phyloP scores from a whole-genome alignment of 1,140 invertebrate genomes.

The Lithobius niger region DNA sequence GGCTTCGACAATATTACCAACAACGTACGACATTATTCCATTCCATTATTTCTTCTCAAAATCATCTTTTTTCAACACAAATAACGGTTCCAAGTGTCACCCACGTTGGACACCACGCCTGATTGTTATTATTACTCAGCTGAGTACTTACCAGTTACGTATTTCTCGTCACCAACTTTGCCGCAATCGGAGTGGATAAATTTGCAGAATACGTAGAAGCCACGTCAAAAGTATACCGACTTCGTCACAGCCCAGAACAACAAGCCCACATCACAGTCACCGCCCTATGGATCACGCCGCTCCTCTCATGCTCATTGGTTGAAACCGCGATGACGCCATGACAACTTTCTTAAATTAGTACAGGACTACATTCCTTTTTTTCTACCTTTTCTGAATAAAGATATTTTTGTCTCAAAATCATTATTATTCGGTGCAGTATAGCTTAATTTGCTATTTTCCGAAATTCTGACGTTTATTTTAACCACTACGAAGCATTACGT shows the following conservation, averaged over 20 bases:
- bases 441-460: no score
- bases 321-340: background rate
- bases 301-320: background rate
- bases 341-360: background rate
- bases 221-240: slow-evolving; percentile 82
- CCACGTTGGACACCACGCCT: slow-evolving; percentile 20
- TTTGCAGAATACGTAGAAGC: slow-evolving; percentile 77
- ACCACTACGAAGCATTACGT: no score
- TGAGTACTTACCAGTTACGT: slow-evolving; percentile 76
- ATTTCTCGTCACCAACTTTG: slow-evolving; percentile 86
- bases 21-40: no score
- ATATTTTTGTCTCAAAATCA: no score
- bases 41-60: no score
- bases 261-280: slow-evolving; percentile 21
- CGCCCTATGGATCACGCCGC: background rate
- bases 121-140: slow-evolving; percentile 30
- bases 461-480: no score
- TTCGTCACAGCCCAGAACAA: slow-evolving; percentile 55
- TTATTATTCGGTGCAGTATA: no score
- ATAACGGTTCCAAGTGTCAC: no score
- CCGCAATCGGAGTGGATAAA: slow-evolving; percentile 81
- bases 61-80: no score
- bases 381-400: background rate
- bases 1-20: no score
- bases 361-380: background rate